Evolutionary conservation across 2,888 invertebrate species (phyloP), one percentile per base, ranked within the genome.

Genomic region (Cheilosia soror): DNA sequence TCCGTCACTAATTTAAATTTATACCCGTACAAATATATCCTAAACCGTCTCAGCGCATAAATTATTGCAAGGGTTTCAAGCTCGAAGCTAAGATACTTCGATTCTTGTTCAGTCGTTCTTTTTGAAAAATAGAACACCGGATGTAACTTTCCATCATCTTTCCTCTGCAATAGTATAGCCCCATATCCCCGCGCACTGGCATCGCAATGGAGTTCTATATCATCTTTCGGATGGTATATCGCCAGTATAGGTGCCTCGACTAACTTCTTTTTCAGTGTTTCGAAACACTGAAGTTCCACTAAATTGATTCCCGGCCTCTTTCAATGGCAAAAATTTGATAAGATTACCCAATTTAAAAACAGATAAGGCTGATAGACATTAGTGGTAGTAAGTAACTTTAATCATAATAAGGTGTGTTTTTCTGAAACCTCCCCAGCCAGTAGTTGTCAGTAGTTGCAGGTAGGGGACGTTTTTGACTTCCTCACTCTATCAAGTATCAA

Each of bases 51-150:
- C 9, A 89, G 49, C 0, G 89, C 44, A 87, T 71, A 63, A 5
- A 65, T 78, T 6, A 71, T 71, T 1, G 71, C 87, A 5, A 90
- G 55, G 0, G 88, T 87, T 55, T 91, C 90, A 5, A 91, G 55
- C 53, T 91, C 90, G 71, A 89, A 91, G 73, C 89, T 90, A 65
- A 90, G 89, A 77, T 90, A 69, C 15, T 47, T 77, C 6, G 62
- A 29, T 15, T 77, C 77, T 5, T 15, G 7, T 2, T 69, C 62
- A 0, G 77, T 69, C 2, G 77, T 63, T n/a, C 69, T 20, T 13
- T 78, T 78, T 1, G 78, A 78, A 40, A 78, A 71, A 57, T 78
- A 78, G n/a, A 78, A 69, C 0, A 77, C 27, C 5, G 76, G 66
- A 20, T 76, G 66, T 4, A 66, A n/a, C n/a, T 31, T 40, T 11